phyloP scores from a whole-genome alignment of 1,140 invertebrate species.

The Adoxophyes honmai region DNA sequence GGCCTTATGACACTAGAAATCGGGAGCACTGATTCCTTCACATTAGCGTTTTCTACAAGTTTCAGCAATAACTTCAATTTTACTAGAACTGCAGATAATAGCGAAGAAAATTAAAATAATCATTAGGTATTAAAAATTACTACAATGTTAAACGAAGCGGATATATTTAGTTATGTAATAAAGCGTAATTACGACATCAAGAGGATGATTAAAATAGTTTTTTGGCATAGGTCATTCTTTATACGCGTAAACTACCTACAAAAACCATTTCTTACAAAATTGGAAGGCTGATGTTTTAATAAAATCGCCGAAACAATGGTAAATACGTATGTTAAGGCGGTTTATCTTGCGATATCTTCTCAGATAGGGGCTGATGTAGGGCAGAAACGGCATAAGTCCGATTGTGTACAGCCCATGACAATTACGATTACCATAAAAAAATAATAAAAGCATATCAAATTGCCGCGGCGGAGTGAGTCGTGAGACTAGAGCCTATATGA shows the following conservation, averaged over 20 bases:
- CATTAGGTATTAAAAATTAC: too few relatives aligned
- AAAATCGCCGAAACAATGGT: not conserved
- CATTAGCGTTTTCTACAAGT: too few relatives aligned
- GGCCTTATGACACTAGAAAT: slow-evolving; percentile 35
- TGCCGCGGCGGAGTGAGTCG: slow-evolving; percentile 22
- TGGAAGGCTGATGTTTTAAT: slow-evolving; percentile 9
- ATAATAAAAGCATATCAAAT: slow-evolving; percentile 54
- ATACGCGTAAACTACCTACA: too few relatives aligned
- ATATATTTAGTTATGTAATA: too few relatives aligned
- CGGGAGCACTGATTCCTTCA: slow-evolving; percentile 1
- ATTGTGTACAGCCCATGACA: slow-evolving; percentile 48
- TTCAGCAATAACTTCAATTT: too few relatives aligned
- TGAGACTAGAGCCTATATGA: not conserved
- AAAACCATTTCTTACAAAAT: not conserved
- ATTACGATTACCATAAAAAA: slow-evolving; percentile 62
- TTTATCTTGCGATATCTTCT: slow-evolving; percentile 5
- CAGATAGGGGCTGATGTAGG: slow-evolving; percentile 4
- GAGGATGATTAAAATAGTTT: too few relatives aligned
- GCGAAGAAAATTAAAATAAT: too few relatives aligned
- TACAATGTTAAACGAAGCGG: too few relatives aligned
- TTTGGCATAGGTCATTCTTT: too few relatives aligned
- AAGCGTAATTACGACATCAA: too few relatives aligned
- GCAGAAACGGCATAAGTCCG: slow-evolving; percentile 42
- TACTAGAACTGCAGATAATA: too few relatives aligned
- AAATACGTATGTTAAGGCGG: slow-evolving; percentile 6